These are phyloP conservation scores for Gambusia holbrooki DNA, from an alignment of 2,113 vertebrate genomes.

Conservation along the genomic window DNA sequence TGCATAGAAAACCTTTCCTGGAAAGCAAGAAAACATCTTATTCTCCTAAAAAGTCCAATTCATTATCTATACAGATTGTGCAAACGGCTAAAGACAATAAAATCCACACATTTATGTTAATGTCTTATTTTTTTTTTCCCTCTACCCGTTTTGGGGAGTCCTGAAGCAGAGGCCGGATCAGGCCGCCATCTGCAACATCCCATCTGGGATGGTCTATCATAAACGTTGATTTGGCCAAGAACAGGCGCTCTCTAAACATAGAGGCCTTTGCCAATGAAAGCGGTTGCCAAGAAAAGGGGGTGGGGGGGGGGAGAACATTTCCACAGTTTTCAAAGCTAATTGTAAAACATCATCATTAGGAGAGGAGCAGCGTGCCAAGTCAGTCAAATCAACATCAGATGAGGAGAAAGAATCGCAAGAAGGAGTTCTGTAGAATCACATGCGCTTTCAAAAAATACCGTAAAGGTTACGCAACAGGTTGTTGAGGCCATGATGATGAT, in stretches of 20 bases:
- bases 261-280: slow-evolving; percentile 57
- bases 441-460: not conserved
- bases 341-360: slow-evolving; percentile 74
- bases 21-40: slow-evolving; percentile 9
- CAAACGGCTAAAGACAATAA: slow-evolving; percentile 2
- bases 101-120: not conserved
- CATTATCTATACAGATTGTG: slow-evolving; percentile 4
- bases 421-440: not conserved
- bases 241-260: slow-evolving; percentile 60
- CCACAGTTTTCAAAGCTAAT: slow-evolving; percentile 71
- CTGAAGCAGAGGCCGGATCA: slow-evolving; percentile 69
- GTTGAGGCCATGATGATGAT: not conserved
- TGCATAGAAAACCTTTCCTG: not conserved
- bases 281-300: slow-evolving; percentile 59
- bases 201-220: slow-evolving; percentile 76
- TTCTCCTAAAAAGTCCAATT: not conserved
- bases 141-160: slow-evolving; percentile 40
- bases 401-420: slow-evolving; percentile 39
- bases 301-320: slow-evolving; percentile 61
- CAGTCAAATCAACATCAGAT: slow-evolving; percentile 51
- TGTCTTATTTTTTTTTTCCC: slow-evolving; percentile 24
- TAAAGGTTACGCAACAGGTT: slow-evolving; percentile 8
- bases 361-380: slow-evolving; percentile 43
- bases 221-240: slow-evolving; percentile 74
- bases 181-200: slow-evolving; percentile 75